These are phyloP conservation scores for Plebejus anna DNA, from an alignment of 2,888 invertebrate genomes.

Conservation along the genomic window DNA sequence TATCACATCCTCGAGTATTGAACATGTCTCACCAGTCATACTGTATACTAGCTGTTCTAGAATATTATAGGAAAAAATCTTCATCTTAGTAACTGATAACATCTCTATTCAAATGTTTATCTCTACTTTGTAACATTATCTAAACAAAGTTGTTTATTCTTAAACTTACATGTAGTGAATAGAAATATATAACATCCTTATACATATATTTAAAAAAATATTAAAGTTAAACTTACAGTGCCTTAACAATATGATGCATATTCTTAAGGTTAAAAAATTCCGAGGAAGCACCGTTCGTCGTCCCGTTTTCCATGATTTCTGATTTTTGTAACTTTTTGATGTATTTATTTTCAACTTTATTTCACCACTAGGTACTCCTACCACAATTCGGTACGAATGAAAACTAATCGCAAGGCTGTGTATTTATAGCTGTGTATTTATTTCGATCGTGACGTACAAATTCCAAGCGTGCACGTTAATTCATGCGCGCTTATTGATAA, in stretches of 20 bases:
- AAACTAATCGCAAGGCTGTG: neutral
- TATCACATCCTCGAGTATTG: too few relatives aligned
- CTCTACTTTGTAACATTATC: neutral
- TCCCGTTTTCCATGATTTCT: slow-evolving; percentile 49
- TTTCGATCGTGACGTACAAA: slow-evolving; percentile 4
- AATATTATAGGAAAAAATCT: neutral
- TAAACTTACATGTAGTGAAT: neutral
- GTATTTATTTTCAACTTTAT: neutral
- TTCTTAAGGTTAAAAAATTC: slow-evolving; percentile 64
- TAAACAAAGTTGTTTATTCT: slow-evolving; percentile 16
- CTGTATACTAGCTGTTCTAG: neutral
- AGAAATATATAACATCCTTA: neutral
- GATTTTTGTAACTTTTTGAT: slow-evolving; percentile 29
- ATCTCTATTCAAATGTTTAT: neutral
- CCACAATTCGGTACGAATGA: slow-evolving; percentile 13
- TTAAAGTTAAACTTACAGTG: slow-evolving; percentile 56
- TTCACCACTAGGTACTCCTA: neutral
- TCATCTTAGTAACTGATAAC: neutral
- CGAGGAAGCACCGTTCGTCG: slow-evolving; percentile 42
- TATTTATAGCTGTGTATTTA: slow-evolving; percentile 28
- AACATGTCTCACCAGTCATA: too few relatives aligned
- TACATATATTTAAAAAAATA: neutral
- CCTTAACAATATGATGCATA: slow-evolving; percentile 60
- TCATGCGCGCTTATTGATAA: slow-evolving; percentile 5
- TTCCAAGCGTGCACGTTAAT: slow-evolving; percentile 5